A percentile compares a stretch with the other conserved stretches of the same genome.
Evolutionary conservation across 1,140 invertebrate genomes (phyloP).

Genomic region (Vanessa tameamea): DNA sequence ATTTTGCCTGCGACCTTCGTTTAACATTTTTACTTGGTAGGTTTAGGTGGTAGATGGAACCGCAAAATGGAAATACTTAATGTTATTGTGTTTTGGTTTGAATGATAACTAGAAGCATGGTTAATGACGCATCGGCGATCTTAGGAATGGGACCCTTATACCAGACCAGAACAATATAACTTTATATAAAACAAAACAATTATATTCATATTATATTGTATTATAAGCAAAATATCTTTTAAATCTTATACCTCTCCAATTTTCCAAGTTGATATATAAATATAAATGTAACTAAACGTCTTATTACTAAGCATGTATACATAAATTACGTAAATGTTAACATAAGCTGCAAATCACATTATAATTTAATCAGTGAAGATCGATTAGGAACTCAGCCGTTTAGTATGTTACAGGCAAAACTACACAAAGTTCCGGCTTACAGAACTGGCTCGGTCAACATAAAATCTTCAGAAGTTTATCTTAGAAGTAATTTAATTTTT

Average conservation of each 20-base stretch:
- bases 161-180: too few relatives aligned
- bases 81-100: too few relatives aligned
- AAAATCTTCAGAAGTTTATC: not conserved
- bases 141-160: too few relatives aligned
- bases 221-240: too few relatives aligned
- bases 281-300: not conserved
- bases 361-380: conserved; percentile 3
- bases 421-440: not conserved
- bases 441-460: not conserved
- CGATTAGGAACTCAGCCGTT: not conserved
- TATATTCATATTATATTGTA: too few relatives aligned
- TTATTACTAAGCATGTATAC: not conserved
- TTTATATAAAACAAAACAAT: too few relatives aligned
- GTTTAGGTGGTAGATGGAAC: too few relatives aligned
- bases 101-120: too few relatives aligned
- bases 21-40: too few relatives aligned
- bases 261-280: not conserved
- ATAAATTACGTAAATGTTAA: not conserved
- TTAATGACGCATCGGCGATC: too few relatives aligned
- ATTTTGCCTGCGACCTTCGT: too few relatives aligned
- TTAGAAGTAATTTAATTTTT: not conserved
- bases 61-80: too few relatives aligned
- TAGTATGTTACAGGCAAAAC: not conserved
- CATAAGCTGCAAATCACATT: not conserved
- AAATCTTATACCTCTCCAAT: not conserved